Conservation (phyloP, 1,140 invertebrate genomes). For the Sycophaga agraensis region DNA sequence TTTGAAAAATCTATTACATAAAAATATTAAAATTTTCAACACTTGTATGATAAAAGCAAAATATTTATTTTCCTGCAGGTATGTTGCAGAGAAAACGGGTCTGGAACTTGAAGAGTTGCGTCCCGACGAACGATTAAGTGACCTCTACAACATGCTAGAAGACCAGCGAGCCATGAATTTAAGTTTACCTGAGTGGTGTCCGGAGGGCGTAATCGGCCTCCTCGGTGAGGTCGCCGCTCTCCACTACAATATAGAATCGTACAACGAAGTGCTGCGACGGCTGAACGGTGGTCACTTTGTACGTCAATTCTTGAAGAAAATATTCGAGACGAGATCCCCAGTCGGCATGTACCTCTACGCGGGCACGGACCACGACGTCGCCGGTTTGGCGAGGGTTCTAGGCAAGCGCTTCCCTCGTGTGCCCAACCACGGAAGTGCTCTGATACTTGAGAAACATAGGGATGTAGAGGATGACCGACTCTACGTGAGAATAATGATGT, state of each 20-base stretch:
- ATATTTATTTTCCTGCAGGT: too few species aligned
- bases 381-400: neutral
- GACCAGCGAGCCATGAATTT: neutral
- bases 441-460: conserved; percentile 9
- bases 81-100: neutral
- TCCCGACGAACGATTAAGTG: neutral
- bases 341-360: neutral
- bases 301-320: neutral
- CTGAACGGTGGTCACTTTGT: conserved; percentile 10
- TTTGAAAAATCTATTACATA: too few species aligned
- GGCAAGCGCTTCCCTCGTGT: neutral
- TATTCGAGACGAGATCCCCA: neutral
- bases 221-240: conserved; percentile 1
- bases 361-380: conserved; percentile 8
- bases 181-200: conserved; percentile 12
- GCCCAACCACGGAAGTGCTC: conserved; percentile 1
- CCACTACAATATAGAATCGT: conserved; percentile 3
- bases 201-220: conserved; percentile 1
- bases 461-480: too few species aligned
- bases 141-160: conserved; percentile 7
- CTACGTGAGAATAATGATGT: neutral
- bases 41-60: too few species aligned
- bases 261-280: neutral
- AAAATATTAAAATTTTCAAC: too few species aligned
- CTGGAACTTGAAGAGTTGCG: neutral